Conservation (phyloP, 2,113 vertebrate genomes). For the Anthoscopus minutus region DNA sequence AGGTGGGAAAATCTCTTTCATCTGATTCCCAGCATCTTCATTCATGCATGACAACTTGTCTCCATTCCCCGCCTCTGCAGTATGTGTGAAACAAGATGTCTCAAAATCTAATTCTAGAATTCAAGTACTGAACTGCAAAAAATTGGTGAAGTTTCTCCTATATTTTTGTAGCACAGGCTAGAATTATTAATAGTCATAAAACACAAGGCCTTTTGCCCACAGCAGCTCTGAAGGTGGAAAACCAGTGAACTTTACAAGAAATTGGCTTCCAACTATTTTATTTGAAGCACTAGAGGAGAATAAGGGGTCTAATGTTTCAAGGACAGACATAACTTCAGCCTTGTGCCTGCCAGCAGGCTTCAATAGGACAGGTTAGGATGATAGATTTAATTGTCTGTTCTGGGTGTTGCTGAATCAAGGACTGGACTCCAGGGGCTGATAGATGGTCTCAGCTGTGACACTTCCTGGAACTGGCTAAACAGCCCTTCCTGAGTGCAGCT, state of each 20-base stretch:
- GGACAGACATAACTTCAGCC: constrained; percentile 23
- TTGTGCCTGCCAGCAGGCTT: background rate
- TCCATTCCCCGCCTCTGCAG: constrained; percentile 38
- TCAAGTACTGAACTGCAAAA: constrained; percentile 46
- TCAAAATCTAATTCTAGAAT: constrained; percentile 61
- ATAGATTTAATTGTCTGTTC: background rate
- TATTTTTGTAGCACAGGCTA: constrained; percentile 13
- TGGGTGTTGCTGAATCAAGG: background rate
- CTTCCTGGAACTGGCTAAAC: background rate
- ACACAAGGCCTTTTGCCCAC: constrained; percentile 24
- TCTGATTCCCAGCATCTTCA: constrained; percentile 41
- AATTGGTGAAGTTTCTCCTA: constrained; percentile 20
- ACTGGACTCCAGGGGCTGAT: background rate
- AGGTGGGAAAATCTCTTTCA: constrained; percentile 61
- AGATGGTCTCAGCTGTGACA: background rate
- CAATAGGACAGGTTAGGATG: background rate
- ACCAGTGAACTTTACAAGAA: constrained; percentile 11
- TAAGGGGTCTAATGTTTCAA: constrained; percentile 21
- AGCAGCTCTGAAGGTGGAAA: constrained; percentile 22
- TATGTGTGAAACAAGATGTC: constrained; percentile 59
- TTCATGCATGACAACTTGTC: constrained; percentile 60
- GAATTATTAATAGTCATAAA: constrained; percentile 56
- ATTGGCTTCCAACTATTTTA: constrained; percentile 51
- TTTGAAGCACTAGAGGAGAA: constrained; percentile 32
- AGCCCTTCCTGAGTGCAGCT: background rate